Base-by-base conservation (phyloP, 2,888 invertebrate genomes). In the Tachina grossa region DNA sequence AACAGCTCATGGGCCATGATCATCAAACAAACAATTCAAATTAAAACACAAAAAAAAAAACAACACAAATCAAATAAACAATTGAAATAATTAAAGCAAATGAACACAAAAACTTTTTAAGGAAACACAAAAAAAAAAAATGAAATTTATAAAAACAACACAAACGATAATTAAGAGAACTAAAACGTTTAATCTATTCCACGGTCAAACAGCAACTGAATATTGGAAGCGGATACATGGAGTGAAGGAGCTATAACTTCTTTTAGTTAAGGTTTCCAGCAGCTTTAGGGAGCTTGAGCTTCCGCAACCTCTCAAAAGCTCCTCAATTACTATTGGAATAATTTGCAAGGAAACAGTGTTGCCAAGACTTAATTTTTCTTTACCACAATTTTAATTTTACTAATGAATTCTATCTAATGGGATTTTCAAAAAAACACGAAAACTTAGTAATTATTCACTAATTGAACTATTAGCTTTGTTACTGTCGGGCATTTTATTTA, bases 111-210 rank as follows among this genome's bases (percentile, higher is more conserved):
- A 53, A 41, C 39, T 14, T 69, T n/a, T 13, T 13, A 19, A 85
- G 75, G 79, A 87, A 87, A 69, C 66, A 84, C 80, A 87, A 85
- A 65, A 74, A 65, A 74, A 22, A 39, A 59, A 59, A 13, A 61
- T 19, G 68, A 78, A 39, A 49, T 16, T 45, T 22, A 59, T 49
- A 74, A 53, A 22, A 53, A 65, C 0, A 74, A 65, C 79, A 43
- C 19, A 49, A 77, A 79, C 39, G 11, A 45, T 10, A 53, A 75
- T 19, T 4, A 74, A 55, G 41, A 79, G 77, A 84, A 69, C 31
- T 45, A 75, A 77, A 80, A 83, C 11, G 31, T 72, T 63, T 65
- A 45, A 68, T 47, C 53, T 61, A n/a, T 31, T 45, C 0, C 51
- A 75, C 81, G 45, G 31, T 45, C 47, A 68, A 53, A 22, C 39